Evolutionary conservation across 2,888 invertebrate species (phyloP).

Genomic region (Theretra japonica): DNA sequence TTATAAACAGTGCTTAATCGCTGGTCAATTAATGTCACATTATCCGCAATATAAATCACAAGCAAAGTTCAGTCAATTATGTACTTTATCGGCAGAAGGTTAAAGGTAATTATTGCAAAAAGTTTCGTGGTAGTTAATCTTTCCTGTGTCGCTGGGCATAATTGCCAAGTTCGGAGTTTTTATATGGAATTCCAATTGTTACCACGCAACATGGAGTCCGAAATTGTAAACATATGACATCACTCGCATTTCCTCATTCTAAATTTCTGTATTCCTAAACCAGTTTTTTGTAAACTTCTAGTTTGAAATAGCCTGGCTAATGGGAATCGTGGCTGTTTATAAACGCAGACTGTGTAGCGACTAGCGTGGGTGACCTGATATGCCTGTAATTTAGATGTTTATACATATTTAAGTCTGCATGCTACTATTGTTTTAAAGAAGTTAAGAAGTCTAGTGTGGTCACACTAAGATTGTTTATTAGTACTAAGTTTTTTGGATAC

Average conservation of each 20-base stretch:
- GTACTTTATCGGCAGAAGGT: slow-evolving; percentile 11
- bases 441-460: neutral
- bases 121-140: neutral
- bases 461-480: neutral
- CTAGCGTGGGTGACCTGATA: too few species aligned
- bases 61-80: neutral
- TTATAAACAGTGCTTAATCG: neutral
- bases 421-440: neutral
- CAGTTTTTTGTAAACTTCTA: too few species aligned
- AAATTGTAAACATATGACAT: neutral
- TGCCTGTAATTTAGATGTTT: neutral
- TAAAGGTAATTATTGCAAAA: slow-evolving; percentile 4
- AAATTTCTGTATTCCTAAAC: neutral
- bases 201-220: neutral
- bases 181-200: neutral
- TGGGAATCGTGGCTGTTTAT: too few species aligned
- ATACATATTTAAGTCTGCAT: neutral
- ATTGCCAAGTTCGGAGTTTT: slow-evolving; percentile 2
- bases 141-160: neutral
- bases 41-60: neutral
- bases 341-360: too few species aligned
- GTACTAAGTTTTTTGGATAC: neutral
- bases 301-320: too few species aligned
- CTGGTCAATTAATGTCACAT: neutral
- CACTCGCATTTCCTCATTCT: neutral